phyloP scores from a whole-genome alignment of 2,888 invertebrate species.

The Marasmarcha lunaedactyla region DNA sequence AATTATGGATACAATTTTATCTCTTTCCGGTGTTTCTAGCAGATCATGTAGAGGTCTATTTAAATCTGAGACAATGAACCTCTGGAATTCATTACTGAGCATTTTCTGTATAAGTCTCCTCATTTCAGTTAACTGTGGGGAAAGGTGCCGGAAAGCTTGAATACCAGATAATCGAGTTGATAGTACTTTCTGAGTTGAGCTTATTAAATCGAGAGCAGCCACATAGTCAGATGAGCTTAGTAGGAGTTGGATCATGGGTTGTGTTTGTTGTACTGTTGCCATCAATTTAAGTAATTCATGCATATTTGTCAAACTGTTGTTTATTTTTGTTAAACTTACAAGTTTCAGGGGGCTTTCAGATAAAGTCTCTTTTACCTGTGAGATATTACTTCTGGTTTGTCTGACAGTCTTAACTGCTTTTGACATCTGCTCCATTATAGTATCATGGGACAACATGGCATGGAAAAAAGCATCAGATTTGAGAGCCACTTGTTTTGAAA shows the following conservation, averaged over 20 bases:
- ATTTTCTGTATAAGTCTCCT: conserved; percentile 96
- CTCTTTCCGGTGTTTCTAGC: conserved; percentile 79
- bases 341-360: conserved; percentile 85
- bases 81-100: conserved; percentile 94
- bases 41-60: conserved; percentile 79
- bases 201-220: conserved; percentile 95
- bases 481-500: conserved; percentile 92
- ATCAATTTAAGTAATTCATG: conserved; percentile 87
- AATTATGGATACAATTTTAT: conserved; percentile 88
- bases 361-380: conserved; percentile 80
- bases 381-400: conserved; percentile 79
- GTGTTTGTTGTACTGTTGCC: conserved; percentile 97
- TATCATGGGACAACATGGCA: conserved; percentile 98
- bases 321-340: conserved; percentile 76
- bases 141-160: conserved; percentile 94
- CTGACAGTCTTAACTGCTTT: conserved; percentile 83
- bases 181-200: conserved; percentile 95
- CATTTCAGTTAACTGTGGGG: conserved; percentile 96
- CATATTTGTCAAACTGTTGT: conserved; percentile 74
- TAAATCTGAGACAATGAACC: conserved; percentile 91
- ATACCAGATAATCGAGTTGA: conserved; percentile 91
- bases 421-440: conserved; percentile 94
- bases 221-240: conserved; percentile 97
- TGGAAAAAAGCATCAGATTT: conserved; percentile 98
- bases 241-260: conserved; percentile 94